Evolutionary conservation across 2,113 vertebrate species (phyloP), one percentile per base, ranked within the genome.

Genomic region (Neopipo cinnamomea): DNA sequence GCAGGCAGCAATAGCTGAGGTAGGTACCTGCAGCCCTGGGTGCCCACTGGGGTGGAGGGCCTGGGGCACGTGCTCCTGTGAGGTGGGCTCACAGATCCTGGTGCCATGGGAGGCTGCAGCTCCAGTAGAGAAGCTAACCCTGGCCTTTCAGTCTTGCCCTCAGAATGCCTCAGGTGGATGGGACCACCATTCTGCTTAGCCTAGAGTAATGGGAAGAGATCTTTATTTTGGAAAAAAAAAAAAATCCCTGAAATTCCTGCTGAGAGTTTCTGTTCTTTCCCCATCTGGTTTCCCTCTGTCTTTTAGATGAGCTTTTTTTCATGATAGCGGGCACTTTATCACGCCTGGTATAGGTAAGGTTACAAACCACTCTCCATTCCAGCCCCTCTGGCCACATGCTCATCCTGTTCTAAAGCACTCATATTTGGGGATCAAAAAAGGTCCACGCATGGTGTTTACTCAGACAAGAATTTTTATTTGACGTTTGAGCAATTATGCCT

Each of bases 261-360:
- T 81, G 61, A 39, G 91, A 66, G 59, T 78, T 86, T 95, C 50
- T 80, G 47, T 47, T 93, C 85, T 71, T 93, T 93, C 91, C 68
- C 90, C 95, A 93, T 97, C 96, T 97, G 96, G 85, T 82, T 96
- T 94, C 95, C 96, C 95, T 94, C 96, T 96, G 83, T 78, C 76
- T 96, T 94, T 96, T 76, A 78, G 80, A 91, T 41, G 77, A 94
- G 56, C 8, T 68, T 92, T 86, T 89, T 81, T 95, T 52, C 88
- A 23, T 31, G 66, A 78, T 65, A 85, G 76, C 0, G 72, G 93
- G 95, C 91, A 95, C 87, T 95, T 96, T 80, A 94, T 90, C 93
- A 85, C 4, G 28, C 83, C 91, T 96, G 92, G 80, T 93, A 72
- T 8, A 92, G 90, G 75, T 90, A 84, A 88, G 82, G 95, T 81